phyloP scores from a whole-genome alignment of 2,113 vertebrate genomes.

The Colossoma macropomum region DNA sequence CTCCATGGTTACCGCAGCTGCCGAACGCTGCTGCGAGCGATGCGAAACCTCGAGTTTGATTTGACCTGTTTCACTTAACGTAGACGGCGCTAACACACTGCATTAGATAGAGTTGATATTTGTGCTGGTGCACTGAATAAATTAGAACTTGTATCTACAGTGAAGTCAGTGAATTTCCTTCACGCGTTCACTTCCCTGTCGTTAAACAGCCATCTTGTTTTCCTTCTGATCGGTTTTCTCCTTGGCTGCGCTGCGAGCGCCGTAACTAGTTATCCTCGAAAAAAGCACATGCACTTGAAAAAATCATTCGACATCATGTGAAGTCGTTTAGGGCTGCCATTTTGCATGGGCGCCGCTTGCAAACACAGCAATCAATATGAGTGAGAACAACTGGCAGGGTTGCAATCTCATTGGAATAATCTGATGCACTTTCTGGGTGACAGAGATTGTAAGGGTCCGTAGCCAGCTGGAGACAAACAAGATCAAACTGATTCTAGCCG shows the following conservation, averaged over 20 bases:
- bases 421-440: slow-evolving; percentile 32
- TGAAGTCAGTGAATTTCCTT: neutral
- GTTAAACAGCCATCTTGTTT: neutral
- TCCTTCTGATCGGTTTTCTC: neutral
- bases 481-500: slow-evolving; percentile 20
- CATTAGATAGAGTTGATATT: neutral
- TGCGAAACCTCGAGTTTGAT: slow-evolving; percentile 6
- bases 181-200: neutral
- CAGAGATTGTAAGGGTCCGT: slow-evolving; percentile 41
- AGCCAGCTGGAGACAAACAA: slow-evolving; percentile 13
- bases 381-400: slow-evolving; percentile 52
- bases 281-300: neutral
- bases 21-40: slow-evolving; percentile 1
- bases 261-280: neutral
- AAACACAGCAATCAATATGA: slow-evolving; percentile 55
- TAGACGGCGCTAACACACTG: neutral
- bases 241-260: neutral
- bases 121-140: neutral
- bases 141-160: neutral
- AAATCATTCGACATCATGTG: slow-evolving; percentile 34
- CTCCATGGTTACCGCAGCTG: slow-evolving; percentile 33
- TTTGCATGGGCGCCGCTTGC: slow-evolving; percentile 38
- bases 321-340: slow-evolving; percentile 42
- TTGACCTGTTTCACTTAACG: slow-evolving; percentile 19
- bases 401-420: slow-evolving; percentile 44